Evolutionary conservation across 1,140 invertebrate genomes (phyloP), one percentile per base, ranked within the genome.

Genomic region (Arion vulgaris): DNA sequence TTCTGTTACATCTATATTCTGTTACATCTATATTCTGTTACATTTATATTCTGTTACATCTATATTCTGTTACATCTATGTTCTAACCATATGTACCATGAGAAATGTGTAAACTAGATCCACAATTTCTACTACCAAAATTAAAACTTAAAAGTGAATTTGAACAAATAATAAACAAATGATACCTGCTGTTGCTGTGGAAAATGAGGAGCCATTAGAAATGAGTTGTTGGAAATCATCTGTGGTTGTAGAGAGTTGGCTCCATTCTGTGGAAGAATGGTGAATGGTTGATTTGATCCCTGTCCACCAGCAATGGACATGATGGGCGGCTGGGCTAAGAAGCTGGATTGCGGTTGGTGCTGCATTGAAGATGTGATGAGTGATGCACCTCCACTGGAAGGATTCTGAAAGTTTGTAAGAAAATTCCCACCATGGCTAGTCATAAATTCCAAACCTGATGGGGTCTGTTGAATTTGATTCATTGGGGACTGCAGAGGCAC

Each of bases 181-280:
- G 26, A 28, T 73, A 73, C 71, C 71, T 73, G 71, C 28, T 73
- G 71, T 73, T 73, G 71, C 71, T 73, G 71, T 39, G 36, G 71
- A 73, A 45, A 36, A 34, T 78, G 76, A 4, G 66, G 76, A 36
- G 76, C 57, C 76, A 78, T 62, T 7, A 78, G 53, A 19, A 78
- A 51, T 1, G 78, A 51, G 39, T 28, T 36, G 41, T 26, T 19
- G 4, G 62, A n/a, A 13, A 78, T 19, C 39, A 80, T 17, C 28
- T 71, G 62, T 57, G 4, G 19, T 9, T 53, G 66, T 38, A 80
- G 28, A 80, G 62, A 41, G 39, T 71, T 71, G 62, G 13, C 62
- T 49, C 1, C 32, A 38, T 28, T 45, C 0, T 13, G n/a, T 57
- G 39, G 68, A 34, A 80, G 78, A 28, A 80, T 71, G 23, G 78